A percentile compares a stretch with the other conserved stretches of the same genome.
phyloP scores from a whole-genome alignment of 1,140 invertebrate genomes.

The Vollenhovia emeryi region DNA sequence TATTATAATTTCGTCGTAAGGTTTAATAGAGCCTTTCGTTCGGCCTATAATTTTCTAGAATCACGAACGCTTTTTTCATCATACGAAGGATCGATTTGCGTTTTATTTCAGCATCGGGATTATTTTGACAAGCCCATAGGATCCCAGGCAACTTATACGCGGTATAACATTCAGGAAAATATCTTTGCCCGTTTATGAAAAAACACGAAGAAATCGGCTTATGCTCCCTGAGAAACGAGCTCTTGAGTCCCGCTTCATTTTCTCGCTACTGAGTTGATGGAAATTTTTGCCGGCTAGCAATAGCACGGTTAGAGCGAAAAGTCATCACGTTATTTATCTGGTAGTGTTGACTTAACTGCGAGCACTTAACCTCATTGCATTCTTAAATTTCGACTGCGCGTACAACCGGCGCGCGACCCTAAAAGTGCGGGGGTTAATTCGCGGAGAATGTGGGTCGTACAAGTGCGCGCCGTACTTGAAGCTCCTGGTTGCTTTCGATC shows the following conservation, averaged over 20 bases:
- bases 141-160: background rate
- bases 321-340: constrained; percentile 21
- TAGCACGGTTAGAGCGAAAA: background rate
- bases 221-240: background rate
- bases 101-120: background rate
- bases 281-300: background rate
- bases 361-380: constrained; percentile 37
- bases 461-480: constrained; percentile 1
- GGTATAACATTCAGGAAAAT: background rate
- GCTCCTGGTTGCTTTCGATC: background rate
- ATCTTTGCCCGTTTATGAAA: background rate
- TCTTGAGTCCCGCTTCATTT: constrained; percentile 8
- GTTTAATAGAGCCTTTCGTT: background rate
- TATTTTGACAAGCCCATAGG: background rate
- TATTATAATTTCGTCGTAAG: background rate
- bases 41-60: background rate
- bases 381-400: constrained; percentile 35
- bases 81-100: background rate
- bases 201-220: background rate
- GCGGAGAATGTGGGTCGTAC: constrained; percentile 31
- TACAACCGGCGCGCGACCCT: constrained; percentile 18
- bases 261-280: background rate
- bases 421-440: constrained; percentile 44
- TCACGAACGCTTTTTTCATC: background rate
- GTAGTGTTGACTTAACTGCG: constrained; percentile 25